Base-by-base conservation (phyloP, 2,797 vertebrate species). In the Melopsittacus undulatus region DNA sequence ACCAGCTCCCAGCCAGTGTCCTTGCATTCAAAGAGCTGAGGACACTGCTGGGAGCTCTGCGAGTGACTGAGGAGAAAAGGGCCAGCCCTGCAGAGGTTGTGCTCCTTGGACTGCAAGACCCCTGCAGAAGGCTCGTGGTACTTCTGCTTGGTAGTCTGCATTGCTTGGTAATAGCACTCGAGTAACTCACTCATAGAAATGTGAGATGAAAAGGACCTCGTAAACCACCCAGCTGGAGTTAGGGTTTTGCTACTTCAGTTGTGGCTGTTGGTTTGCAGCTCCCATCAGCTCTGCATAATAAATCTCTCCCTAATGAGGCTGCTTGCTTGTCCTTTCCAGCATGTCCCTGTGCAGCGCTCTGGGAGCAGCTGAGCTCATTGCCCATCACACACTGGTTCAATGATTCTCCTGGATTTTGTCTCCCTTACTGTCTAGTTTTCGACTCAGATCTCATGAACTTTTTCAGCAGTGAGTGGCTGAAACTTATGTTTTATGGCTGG, bases 61-160 rank as follows among this genome's bases (percentile, higher is more conserved):
- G 7, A 43, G 57, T 46, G 70, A 42, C 38, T 22, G 23, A 61
- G 69, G 40, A 81, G 49, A 49, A 75, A 30, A 57, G 36, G 23
- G 40, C 61, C 73, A 72, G 52, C 7, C 13, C 19, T 4, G 3
- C 2, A 8, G 38, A 87, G 79, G 45, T 67, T 2, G 1, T 2
- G 3, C 43, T 63, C 38, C 54, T 48, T 0, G 1, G 52, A 5
- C 73, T 32, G 57, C 0, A 1, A n/a, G 61, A 78, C 21, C n/a
- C 32, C 61, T 36, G 32, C 36, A 77, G 72, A 54, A 73, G 48
- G 36, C 30, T 81, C 17, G 3, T 0, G 2, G 29, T 59, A 17
- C 76, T 57, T 13, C 72, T 66, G 38, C 69, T 66, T 7, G 1
- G 62, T 42, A 84, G 76, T 43, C 62, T 67, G 54, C 34, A 42